Percentiles rank a stretch among this genome's conserved stretches.
phyloP scores from a whole-genome alignment of 2,113 vertebrate genomes.

The Carettochelys insculpta region DNA sequence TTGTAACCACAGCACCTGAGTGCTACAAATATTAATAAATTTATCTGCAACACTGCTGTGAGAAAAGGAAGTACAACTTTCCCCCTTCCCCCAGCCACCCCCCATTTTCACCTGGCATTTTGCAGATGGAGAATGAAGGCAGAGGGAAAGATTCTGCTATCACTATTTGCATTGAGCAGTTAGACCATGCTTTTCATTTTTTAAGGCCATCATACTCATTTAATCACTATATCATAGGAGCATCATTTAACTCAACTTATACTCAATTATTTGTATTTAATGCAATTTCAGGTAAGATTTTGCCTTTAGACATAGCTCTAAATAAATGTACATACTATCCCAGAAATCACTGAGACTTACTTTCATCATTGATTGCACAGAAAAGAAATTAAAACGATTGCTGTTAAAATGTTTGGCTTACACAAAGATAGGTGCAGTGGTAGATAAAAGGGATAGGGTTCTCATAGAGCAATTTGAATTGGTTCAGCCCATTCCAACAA shows the following conservation, averaged over 20 bases:
- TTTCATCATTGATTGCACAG: background rate
- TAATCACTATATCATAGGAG: background rate
- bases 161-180: accelerated
- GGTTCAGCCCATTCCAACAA: background rate
- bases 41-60: background rate
- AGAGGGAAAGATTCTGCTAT: too few species aligned
- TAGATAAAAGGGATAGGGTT: background rate
- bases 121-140: background rate
- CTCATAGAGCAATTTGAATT: background rate
- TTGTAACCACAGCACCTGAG: accelerated
- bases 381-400: background rate
- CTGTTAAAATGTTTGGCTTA: background rate
- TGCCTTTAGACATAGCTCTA: background rate
- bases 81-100: too few species aligned
- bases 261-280: background rate
- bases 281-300: background rate
- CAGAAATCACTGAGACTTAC: background rate
- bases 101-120: too few species aligned
- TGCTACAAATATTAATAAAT: background rate
- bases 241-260: background rate
- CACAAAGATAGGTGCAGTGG: background rate
- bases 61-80: background rate
- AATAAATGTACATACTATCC: background rate
- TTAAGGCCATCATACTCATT: background rate
- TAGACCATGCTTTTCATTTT: background rate